phyloP scores from a whole-genome alignment of 1,140 invertebrate genomes.

The Brachionus angularis region DNA sequence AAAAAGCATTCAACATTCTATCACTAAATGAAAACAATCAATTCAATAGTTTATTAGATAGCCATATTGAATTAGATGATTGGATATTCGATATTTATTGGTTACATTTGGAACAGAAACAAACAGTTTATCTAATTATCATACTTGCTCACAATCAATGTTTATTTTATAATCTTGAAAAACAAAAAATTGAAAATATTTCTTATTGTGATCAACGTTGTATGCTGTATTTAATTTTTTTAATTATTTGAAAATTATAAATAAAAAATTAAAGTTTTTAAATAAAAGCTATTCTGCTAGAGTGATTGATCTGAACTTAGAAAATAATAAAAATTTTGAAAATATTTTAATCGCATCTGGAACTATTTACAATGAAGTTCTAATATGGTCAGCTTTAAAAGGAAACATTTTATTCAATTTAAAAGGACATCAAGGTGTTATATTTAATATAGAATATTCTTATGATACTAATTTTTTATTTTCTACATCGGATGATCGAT shows the following conservation, averaged over 20 bases:
- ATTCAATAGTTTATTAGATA: background rate
- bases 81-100: constrained; percentile 37
- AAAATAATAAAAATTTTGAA: background rate
- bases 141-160: constrained; percentile 13
- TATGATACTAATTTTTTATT: background rate
- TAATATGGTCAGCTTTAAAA: constrained; percentile 10
- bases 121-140: background rate
- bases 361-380: constrained; percentile 36
- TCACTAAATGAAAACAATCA: background rate
- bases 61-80: constrained; percentile 8
- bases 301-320: background rate
- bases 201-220: constrained; percentile 33
- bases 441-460: constrained; percentile 37
- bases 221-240: constrained; percentile 13
- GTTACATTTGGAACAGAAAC: background rate
- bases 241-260: background rate
- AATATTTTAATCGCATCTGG: constrained; percentile 17
- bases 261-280: background rate
- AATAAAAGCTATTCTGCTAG: constrained; percentile 12
- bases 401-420: background rate
- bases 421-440: constrained; percentile 42
- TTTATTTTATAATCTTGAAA: background rate
- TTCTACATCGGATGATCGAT: constrained; percentile 38
- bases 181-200: background rate
- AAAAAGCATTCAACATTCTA: constrained; percentile 35